phyloP scores from a whole-genome alignment of 2,113 vertebrate genomes.

The Arvicanthis niloticus region DNA sequence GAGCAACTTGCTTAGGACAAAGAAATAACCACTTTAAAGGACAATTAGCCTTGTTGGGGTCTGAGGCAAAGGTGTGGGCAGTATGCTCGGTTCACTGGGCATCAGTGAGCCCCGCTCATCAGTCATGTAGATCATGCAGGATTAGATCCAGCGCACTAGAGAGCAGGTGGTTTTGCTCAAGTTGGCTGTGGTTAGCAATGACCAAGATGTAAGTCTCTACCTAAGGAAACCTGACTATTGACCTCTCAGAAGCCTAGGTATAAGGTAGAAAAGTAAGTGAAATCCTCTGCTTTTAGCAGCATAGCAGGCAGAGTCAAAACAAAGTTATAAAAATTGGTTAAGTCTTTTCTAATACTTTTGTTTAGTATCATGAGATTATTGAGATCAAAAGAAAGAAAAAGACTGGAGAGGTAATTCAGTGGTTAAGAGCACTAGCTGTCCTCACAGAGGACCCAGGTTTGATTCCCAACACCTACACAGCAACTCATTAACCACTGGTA shows the following conservation, averaged over 20 bases:
- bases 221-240: not conserved
- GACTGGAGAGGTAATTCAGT: not conserved
- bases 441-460: not conserved
- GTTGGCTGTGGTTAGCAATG: not conserved
- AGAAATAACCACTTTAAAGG: not conserved
- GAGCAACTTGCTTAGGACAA: not conserved
- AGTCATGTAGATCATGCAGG: not conserved
- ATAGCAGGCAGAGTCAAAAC: not conserved
- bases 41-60: not conserved
- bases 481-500: not conserved
- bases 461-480: not conserved
- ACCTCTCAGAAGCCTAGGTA: not conserved
- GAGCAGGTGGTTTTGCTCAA: not conserved
- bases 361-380: not conserved
- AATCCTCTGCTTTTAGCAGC: not conserved
- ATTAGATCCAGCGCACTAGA: not conserved
- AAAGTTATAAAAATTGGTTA: not conserved
- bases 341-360: not conserved
- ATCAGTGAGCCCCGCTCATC: not conserved
- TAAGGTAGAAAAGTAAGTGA: not conserved
- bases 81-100: not conserved
- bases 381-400: slow-evolving; percentile 40
- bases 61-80: not conserved
- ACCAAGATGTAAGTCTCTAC: not conserved
- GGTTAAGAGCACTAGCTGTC: not conserved